A percentile compares a stretch with the other conserved stretches of the same genome.
Conservation (phyloP, 2,113 vertebrate species). For the Excalfactoria chinensis region DNA sequence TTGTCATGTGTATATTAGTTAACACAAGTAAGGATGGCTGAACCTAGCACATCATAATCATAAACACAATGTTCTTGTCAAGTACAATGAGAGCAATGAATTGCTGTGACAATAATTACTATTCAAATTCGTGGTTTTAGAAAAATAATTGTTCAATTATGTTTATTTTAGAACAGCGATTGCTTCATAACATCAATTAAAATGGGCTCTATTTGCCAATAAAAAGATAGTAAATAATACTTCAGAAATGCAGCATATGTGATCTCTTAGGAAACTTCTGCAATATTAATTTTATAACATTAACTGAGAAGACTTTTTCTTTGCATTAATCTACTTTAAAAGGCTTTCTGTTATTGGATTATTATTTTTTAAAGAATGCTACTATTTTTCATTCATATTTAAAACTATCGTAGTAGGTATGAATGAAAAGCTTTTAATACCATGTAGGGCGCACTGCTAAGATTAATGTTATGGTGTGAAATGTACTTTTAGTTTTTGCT, state of each 20-base stretch:
- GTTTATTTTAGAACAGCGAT: slow-evolving; percentile 42
- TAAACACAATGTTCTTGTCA: slow-evolving; percentile 63
- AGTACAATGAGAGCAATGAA: slow-evolving; percentile 45
- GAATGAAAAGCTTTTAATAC: background rate
- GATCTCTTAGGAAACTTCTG: slow-evolving; percentile 17
- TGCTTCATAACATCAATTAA: slow-evolving; percentile 60
- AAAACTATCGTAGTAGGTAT: background rate
- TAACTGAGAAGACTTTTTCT: background rate
- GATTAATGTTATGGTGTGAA: background rate
- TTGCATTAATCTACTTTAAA: background rate
- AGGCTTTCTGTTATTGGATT: fast-evolving
- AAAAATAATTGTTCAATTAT: slow-evolving; percentile 58
- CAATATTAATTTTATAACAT: background rate
- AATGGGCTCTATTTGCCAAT: slow-evolving; percentile 59
- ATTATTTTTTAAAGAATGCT: background rate
- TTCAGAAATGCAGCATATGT: background rate
- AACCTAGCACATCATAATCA: slow-evolving; percentile 38
- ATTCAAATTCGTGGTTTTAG: slow-evolving; percentile 4
- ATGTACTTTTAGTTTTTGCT: background rate
- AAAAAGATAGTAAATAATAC: slow-evolving; percentile 30
- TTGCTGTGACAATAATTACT: slow-evolving; percentile 58
- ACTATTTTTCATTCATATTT: background rate
- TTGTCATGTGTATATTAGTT: slow-evolving; percentile 18
- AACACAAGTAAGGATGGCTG: slow-evolving; percentile 50
- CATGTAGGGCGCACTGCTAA: background rate